Conservation (phyloP, 2,797 vertebrate genomes). For the Chloroceryle inda region DNA sequence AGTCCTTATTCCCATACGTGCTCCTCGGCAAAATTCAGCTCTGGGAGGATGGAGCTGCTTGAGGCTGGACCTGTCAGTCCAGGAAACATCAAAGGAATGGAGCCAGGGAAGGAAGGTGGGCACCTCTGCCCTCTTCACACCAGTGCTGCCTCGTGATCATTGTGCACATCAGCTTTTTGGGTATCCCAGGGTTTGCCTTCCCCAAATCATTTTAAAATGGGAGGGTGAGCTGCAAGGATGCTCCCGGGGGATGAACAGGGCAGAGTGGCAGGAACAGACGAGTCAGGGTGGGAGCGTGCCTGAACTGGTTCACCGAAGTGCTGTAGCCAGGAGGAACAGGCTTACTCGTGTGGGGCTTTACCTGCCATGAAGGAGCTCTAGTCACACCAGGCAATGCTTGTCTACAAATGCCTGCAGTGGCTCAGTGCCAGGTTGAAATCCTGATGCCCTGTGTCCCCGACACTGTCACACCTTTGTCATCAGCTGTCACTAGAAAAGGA, state of each 20-base stretch:
- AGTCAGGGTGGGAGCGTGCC: rapidly evolving
- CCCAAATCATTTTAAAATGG: not conserved
- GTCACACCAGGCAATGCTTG: not conserved
- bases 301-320: not conserved
- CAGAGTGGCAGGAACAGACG: not conserved
- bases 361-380: not conserved
- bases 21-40: not conserved
- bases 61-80: not conserved
- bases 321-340: not conserved
- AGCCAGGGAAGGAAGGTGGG: not conserved
- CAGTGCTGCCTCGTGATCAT: rapidly evolving
- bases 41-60: not conserved
- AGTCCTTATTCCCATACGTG: not conserved
- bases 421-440: not conserved
- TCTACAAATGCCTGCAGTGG: not conserved
- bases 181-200: not conserved
- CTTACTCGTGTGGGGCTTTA: not conserved
- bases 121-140: not conserved
- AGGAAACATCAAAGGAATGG: not conserved
- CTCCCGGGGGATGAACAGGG: not conserved
- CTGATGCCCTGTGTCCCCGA: rapidly evolving
- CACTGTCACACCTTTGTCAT: rapidly evolving
- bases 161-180: not conserved
- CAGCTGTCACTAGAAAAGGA: not conserved
- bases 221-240: not conserved